phyloP scores from a whole-genome alignment of 53 echinoderm and acorn worm species.

The Echinometra lucunter region DNA sequence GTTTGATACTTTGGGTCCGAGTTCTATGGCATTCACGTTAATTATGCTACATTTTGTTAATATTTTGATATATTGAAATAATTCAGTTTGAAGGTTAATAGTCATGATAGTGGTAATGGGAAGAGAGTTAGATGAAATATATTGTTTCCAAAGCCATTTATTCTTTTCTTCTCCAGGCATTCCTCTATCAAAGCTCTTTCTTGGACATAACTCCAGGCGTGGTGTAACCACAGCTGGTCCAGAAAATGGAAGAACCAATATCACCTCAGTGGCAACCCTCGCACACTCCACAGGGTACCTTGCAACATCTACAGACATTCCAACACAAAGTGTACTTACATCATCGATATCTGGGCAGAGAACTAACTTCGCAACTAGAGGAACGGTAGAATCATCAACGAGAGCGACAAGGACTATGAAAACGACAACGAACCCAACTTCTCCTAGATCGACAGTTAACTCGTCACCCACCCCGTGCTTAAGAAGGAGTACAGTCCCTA shows the following conservation, averaged over 20 bases:
- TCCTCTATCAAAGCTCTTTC: conserved; percentile 5
- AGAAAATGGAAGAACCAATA: background rate
- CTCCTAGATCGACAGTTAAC: background rate
- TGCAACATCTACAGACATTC: background rate
- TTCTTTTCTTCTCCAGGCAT: background rate
- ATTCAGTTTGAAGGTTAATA: no score
- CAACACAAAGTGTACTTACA: background rate
- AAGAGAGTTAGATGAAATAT: no score
- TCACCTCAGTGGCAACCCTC: background rate
- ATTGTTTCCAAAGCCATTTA: background rate
- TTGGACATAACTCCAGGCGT: background rate
- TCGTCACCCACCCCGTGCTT: background rate
- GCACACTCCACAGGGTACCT: background rate
- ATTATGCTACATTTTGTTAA: no score
- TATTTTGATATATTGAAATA: no score
- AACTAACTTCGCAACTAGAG: background rate
- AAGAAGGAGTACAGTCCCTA: background rate
- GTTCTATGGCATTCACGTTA: no score
- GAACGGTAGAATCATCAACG: background rate
- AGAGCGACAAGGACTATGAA: background rate
- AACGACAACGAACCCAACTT: background rate
- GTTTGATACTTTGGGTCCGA: no score
- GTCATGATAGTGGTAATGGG: no score
- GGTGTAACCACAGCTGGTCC: background rate
- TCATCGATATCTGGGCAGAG: background rate